phyloP scores from a whole-genome alignment of 2,113 vertebrate genomes.

The Lepus europaeus region DNA sequence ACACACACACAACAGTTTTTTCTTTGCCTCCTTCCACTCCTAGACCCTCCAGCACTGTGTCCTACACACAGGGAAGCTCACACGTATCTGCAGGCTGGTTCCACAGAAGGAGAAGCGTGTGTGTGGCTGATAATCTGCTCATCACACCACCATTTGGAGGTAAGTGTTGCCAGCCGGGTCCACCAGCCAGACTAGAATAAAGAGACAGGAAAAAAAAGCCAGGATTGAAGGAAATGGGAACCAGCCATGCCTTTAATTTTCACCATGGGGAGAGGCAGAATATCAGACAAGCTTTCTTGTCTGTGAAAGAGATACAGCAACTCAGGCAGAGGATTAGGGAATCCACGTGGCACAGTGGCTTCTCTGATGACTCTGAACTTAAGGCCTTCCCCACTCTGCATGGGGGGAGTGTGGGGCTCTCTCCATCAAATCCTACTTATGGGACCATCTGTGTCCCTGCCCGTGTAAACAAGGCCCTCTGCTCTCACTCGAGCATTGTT shows the following conservation, averaged over 20 bases:
- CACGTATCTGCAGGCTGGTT: not conserved
- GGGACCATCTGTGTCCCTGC: slow-evolving; percentile 36
- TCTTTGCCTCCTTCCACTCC: not conserved
- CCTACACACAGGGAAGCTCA: not conserved
- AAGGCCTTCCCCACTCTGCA: not conserved
- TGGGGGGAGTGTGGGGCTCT: not conserved
- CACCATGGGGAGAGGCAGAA: not conserved
- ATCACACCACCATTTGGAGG: not conserved
- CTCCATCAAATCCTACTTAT: slow-evolving; percentile 58
- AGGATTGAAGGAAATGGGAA: not conserved
- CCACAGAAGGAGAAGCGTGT: not conserved
- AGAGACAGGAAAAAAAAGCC: not conserved
- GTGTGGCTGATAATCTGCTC: not conserved
- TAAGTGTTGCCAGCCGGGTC: not conserved
- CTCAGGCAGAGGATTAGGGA: not conserved
- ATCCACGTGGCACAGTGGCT: not conserved
- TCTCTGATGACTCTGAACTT: not conserved
- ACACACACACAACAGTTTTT: not conserved
- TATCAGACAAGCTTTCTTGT: not conserved
- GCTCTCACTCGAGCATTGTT: slow-evolving; percentile 12
- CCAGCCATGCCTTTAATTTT: not conserved
- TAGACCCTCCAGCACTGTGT: not conserved
- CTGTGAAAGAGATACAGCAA: not conserved
- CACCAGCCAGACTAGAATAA: not conserved
- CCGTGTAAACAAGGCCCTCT: slow-evolving; percentile 19